Base-by-base conservation (phyloP, 2,888 invertebrate genomes). In the Aromia moschata region DNA sequence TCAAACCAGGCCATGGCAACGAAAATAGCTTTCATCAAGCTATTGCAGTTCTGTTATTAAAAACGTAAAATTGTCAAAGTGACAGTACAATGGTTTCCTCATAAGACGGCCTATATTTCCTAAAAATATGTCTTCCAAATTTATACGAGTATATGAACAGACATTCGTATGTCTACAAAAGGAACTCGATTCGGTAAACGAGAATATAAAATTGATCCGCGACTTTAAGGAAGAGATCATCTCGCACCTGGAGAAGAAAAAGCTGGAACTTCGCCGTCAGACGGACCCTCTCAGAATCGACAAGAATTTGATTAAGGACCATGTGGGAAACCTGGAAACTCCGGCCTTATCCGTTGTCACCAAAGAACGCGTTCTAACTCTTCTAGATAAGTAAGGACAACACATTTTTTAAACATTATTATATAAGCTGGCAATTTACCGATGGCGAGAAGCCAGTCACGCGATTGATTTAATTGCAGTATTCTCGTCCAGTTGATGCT, bases 351-450 rank as follows among this genome's bases (percentile, higher is more conserved):
- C 62, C 14, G 40, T 56, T 33, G 36, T 63, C 14, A 15, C 33
- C 9, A 58, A 49, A 43, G 64, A 63, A 31, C 45, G 41, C 38
- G 49, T 55, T 7, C 25, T 57, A 45, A 51, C 63, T 33, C 43
- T 58, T 20, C 51, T 66, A 5, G 66, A 66, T 59, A 64, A 58
- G 66, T 66, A 56, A 65, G 46, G 9, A 25, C 7, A 5, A 25
- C 3, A 25, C 3, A 5, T 25, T 25, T 5, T 5, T 25, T 5
- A 25, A 25, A 43, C 20, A 17, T 43, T 4, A n/a, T n/a, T n/a
- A n/a, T n/a, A n/a, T n/a, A n/a, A n/a, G n/a, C n/a, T n/a, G n/a
- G n/a, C n/a, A n/a, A n/a, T n/a, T n/a, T n/a, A n/a, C n/a, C n/a
- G n/a, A n/a, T n/a, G n/a, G n/a, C n/a, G n/a, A n/a, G n/a, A n/a